phyloP scores from a whole-genome alignment of 2,113 vertebrate genomes.

The Lathamus discolor region DNA sequence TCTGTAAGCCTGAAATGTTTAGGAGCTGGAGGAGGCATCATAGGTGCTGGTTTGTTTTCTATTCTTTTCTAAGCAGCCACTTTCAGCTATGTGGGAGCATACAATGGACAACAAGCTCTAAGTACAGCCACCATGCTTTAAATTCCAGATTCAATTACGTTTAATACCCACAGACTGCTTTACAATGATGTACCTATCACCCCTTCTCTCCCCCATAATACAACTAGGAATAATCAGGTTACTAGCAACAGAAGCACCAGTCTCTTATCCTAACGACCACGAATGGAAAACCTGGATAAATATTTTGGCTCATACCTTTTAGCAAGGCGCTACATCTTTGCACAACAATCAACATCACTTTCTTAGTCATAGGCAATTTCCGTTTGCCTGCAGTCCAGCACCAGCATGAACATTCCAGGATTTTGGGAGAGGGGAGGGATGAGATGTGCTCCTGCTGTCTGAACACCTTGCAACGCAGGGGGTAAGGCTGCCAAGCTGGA shows the following conservation, averaged over 20 bases:
- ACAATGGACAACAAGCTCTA: not conserved
- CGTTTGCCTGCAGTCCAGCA: not conserved
- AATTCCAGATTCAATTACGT: not conserved
- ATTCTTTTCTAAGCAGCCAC: not conserved
- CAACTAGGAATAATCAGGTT: not conserved
- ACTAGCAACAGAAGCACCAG: not conserved
- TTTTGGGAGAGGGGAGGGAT: not conserved
- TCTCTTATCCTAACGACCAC: not conserved
- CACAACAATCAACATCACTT: not conserved
- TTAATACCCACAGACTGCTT: not conserved
- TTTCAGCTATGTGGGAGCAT: not conserved
- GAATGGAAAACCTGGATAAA: not conserved
- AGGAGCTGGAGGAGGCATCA: not conserved
- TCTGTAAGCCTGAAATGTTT: not conserved
- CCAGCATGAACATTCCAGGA: not conserved
- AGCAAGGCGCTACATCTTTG: not conserved
- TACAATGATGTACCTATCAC: not conserved
- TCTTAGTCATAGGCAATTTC: not conserved
- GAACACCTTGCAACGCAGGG: not conserved
- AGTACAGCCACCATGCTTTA: not conserved
- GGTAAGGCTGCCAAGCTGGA: not conserved
- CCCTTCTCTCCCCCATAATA: rapidly evolving
- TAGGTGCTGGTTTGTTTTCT: not conserved
- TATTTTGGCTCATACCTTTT: not conserved
- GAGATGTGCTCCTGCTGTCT: not conserved